Evolutionary conservation across 2,113 vertebrate genomes (phyloP), one percentile per base, ranked within the genome.

Genomic region (Suncus etruscus): DNA sequence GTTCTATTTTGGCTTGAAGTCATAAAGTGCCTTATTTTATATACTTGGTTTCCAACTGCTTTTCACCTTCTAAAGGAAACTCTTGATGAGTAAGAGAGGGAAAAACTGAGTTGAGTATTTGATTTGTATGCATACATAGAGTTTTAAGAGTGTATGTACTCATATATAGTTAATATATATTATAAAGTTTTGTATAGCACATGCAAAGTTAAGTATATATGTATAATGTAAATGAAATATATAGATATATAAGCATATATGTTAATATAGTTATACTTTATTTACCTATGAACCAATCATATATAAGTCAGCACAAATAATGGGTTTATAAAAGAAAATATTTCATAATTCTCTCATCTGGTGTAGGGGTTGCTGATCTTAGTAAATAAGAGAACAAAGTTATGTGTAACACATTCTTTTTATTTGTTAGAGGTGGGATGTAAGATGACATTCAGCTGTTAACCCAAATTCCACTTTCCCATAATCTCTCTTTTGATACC

Each of bases 331-430:
- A 25, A 1, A 75, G n/a, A 89, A 65, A 69, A 69, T 58, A 81
- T 48, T 58, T 77, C 47, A 18, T 45, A 78, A 63, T 87, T 72
- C 45, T 78, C 58, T 74, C 14, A 32, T 16, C 11, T 78, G 72
- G 27, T 83, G 18, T 31, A 84, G 45, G 45, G 22, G 22, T 45
- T 77, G 1, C 10, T 58, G 8, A 45, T 45, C 27, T 70, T 81
- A 80, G 24, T 51, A 74, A 89, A 75, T 82, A 83, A 83, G 16
- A 93, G 32, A 6, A 81, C n/a, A 89, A 76, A 76, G 45, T 8
- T 78, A 72, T 22, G 11, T 2, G 39, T 58, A 58, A 58, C 54
- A 58, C 16, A n/a, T n/a, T n/a, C n/a, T n/a, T n/a, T n/a, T n/a
- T n/a, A n/a, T n/a, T n/a, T n/a, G n/a, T n/a, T n/a, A n/a, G n/a